Evolutionary conservation across 2,113 vertebrate genomes (phyloP), one percentile per base, ranked within the genome.

Genomic region (Cyphomyrus discorhynchus): DNA sequence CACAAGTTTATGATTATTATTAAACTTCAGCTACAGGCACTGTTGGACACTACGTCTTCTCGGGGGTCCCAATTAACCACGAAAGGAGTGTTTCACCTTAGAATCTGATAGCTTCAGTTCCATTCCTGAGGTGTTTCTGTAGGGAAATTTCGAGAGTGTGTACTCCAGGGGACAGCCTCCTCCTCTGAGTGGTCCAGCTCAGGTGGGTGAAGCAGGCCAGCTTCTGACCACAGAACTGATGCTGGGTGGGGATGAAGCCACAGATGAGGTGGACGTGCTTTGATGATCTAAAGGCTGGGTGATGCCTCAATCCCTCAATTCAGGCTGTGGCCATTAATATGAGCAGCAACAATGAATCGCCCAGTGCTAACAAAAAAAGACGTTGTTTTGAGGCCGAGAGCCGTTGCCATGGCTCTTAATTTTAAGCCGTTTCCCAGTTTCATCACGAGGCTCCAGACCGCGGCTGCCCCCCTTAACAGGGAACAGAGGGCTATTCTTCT

Each of bases 331-430:
- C 35, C 31, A 19, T 80, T 80, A 80, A 80, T 80, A 80, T 80
- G 35, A 80, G 8, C 35, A 7, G 74, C 1, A 17, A 80, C 74
- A 42, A 19, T 80, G 74, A 42, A 8, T 42, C 3, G 17, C 35
- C 74, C 35, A 39, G 15, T 24, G 21, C 39, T 84, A 19, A 17
- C 17, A 47, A 84, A 84, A 84, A 84, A 47, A 84, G 42, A 84
- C 82, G 21, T 47, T 84, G 82, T 93, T 93, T 92, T 93, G 93
- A 90, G 91, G 89, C 89, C 17, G n/a, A 87, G 87, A 88, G 89
- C 91, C 88, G 74, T 90, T 90, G 86, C 90, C 88, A 87, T 92
- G 92, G 45, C 88, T 91, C 91, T 5, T 89, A 82, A 50, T 42
- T 89, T 70, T 90, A 91, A 89, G 83, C 92, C 52, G 90, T 93